Base-by-base conservation (phyloP, 2,113 vertebrate genomes). In the Mola mola region DNA sequence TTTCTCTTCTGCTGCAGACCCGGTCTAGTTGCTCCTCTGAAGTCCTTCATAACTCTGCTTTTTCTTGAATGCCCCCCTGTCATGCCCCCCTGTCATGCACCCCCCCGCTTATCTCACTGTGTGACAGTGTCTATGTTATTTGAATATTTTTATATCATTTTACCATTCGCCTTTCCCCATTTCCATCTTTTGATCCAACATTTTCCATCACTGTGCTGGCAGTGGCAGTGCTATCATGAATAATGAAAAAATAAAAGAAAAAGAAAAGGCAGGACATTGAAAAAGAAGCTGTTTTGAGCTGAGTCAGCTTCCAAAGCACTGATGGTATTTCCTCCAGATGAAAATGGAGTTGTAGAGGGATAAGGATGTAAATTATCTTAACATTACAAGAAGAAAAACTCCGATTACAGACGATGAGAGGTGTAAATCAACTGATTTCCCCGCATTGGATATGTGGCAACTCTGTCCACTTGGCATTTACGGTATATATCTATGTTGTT, bases 141-240 rank as follows among this genome's bases (percentile, higher is more conserved):
- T 81, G 72, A 75, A 72, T 83, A 76, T 57, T 49, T 38, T 75
- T 70, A 69, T 59, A 81, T 84, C 70, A 25, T 79, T 64, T 62
- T 37, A 55, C 64, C 64, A 82, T 59, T 67, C 22, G 41, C 56
- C 34, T 7, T 36, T 67, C 41, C 57, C 47, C 13, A 2, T 11
- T 68, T 51, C 57, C 71, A 73, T 70, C 79, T 75, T 70, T 71
- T 71, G 68, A 86, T 80, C 66, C 66, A 83, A 83, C 62, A 78
- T 59, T 84, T 78, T 71, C 64, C 55, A 76, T 66, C 43, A 24
- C 40, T 50, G 2, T 17, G 28, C 40, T 6, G n/a, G n/a, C n/a
- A n/a, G n/a, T n/a, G 8, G 34, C 47, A 55, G 44, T 48, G 69
- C 60, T 47, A 79, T 75, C 62, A 75, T 66, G 62, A 79, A 86